A percentile compares a stretch with the other conserved stretches of the same genome.
These are phyloP conservation scores for Phataginus tricuspis DNA, from an alignment of 2,797 vertebrate genomes.

Conservation along the genomic window DNA sequence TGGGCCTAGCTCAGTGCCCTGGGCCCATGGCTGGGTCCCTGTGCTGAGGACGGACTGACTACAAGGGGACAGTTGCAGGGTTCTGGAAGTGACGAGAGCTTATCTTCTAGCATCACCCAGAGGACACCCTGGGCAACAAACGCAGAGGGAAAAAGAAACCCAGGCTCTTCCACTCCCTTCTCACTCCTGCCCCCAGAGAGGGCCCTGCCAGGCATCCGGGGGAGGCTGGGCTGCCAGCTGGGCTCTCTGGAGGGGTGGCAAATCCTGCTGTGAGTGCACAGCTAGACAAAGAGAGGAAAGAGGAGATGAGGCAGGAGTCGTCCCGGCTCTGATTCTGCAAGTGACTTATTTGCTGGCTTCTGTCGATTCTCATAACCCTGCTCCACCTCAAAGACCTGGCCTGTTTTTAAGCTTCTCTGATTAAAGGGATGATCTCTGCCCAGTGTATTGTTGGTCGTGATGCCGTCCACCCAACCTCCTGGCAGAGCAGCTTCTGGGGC, in stretches of 20 bases:
- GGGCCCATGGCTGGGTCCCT: not conserved
- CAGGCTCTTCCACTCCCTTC: not conserved
- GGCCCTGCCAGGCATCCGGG: not conserved
- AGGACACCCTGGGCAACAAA: constrained; percentile 66
- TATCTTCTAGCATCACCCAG: constrained; percentile 79
- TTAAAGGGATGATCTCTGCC: constrained; percentile 32
- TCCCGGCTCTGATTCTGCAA: constrained; percentile 2
- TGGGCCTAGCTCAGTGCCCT: not conserved
- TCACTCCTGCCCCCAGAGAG: not conserved
- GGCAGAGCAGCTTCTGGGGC: not conserved
- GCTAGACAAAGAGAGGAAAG: not conserved
- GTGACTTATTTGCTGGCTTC: not conserved
- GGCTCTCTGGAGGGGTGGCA: not conserved
- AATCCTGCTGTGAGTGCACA: not conserved
- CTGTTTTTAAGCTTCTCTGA: constrained; percentile 45
- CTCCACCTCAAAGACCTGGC: constrained; percentile 3
- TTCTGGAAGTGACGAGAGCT: constrained; percentile 29
- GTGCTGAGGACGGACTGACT: not conserved
- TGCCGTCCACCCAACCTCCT: not conserved
- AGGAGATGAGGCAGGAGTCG: not conserved
- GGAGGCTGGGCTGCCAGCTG: not conserved
- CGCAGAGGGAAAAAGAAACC: not conserved
- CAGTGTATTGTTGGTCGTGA: not conserved
- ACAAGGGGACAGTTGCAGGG: not conserved
- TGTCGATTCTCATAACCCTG: not conserved